Conservation (phyloP, 2,888 invertebrate genomes). For the Eupithecia abbreviata region DNA sequence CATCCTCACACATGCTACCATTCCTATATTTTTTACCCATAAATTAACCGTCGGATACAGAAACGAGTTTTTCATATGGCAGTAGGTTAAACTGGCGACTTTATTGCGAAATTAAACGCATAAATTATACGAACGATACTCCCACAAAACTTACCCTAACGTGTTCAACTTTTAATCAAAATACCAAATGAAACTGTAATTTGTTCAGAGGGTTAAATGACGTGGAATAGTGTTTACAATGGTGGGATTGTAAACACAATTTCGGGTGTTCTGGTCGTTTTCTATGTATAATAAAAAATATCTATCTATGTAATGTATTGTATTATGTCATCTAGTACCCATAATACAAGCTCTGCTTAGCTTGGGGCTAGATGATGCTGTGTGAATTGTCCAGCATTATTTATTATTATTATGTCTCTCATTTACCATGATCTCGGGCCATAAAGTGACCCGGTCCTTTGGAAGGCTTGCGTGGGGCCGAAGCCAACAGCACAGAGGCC, state of each 20-base stretch:
- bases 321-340: too few species aligned
- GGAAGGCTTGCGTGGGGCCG: too few species aligned
- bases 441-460: too few species aligned
- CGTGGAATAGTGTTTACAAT: conserved; percentile 17
- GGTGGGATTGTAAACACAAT: conserved; percentile 9
- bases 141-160: conserved; percentile 45
- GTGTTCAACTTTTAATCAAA: conserved; percentile 39
- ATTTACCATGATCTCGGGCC: too few species aligned
- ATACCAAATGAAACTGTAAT: conserved; percentile 36
- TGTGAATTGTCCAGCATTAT: too few species aligned
- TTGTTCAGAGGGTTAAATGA: conserved; percentile 26
- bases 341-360: too few species aligned
- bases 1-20: conserved; percentile 51
- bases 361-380: too few species aligned
- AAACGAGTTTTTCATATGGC: conserved; percentile 77
- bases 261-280: too few species aligned
- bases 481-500: too few species aligned
- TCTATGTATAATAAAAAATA: too few species aligned
- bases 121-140: conserved; percentile 66
- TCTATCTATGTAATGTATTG: too few species aligned
- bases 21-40: conserved; percentile 73
- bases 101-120: conserved; percentile 80
- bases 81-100: conserved; percentile 70
- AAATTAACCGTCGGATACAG: conserved; percentile 71
- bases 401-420: too few species aligned